Percentiles rank a stretch among this genome's conserved stretches.
phyloP scores from a whole-genome alignment of 2,113 vertebrate genomes.

The Thamnaconus septentrionalis region DNA sequence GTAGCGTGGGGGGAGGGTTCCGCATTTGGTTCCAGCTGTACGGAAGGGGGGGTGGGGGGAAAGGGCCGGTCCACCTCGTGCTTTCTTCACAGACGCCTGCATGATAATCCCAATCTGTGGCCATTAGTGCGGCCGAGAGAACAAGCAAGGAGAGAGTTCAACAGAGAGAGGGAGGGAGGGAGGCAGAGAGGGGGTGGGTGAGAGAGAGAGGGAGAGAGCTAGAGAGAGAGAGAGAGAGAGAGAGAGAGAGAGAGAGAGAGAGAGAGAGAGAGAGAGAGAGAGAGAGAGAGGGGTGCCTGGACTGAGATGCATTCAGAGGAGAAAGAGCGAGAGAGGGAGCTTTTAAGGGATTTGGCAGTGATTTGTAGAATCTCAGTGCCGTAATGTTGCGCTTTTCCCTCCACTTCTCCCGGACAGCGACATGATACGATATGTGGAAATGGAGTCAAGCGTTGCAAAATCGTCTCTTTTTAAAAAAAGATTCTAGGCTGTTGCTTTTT shows the following conservation, averaged over 20 bases:
- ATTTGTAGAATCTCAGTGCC: conserved; percentile 76
- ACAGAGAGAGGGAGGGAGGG: conserved; percentile 12
- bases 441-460: conserved; percentile 40
- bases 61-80: conserved; percentile 58
- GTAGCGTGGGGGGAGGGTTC: conserved; percentile 6
- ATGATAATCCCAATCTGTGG: conserved; percentile 80
- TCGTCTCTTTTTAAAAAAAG: neutral
- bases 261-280: conserved; percentile 26
- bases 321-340: conserved; percentile 49
- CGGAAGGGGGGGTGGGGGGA: conserved; percentile 26
- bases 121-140: conserved; percentile 69
- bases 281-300: conserved; percentile 31
- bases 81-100: conserved; percentile 71
- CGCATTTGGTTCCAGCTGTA: conserved; percentile 44
- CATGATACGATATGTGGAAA: conserved; percentile 39
- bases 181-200: conserved; percentile 26
- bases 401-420: conserved; percentile 50
- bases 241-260: conserved; percentile 16
- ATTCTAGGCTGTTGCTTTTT: neutral
- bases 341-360: conserved; percentile 82
- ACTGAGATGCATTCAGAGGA: conserved; percentile 44
- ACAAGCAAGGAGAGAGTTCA: conserved; percentile 48
- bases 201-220: conserved; percentile 26
- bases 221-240: conserved; percentile 34
- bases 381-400: conserved; percentile 63